phyloP scores from a whole-genome alignment of 64 coral and sea anemone genomes.

The Trachythela sp. region DNA sequence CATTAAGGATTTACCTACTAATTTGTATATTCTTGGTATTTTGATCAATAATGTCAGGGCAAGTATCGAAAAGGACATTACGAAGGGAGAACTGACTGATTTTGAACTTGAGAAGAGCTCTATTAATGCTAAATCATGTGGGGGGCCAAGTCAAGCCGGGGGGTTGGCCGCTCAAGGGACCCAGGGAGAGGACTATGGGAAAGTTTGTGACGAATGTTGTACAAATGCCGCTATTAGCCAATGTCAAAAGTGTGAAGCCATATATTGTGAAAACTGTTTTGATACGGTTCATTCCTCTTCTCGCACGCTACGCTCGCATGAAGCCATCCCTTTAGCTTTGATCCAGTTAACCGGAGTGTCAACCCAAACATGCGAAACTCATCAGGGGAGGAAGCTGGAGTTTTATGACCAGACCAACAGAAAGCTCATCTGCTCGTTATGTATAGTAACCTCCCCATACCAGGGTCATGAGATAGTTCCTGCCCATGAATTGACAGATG shows the following conservation, averaged over 20 bases:
- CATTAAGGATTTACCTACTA: slow-evolving; percentile 1
- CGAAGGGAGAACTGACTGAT: not conserved
- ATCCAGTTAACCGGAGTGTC: not conserved
- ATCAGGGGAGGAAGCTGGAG: not conserved
- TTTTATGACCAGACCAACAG: not conserved
- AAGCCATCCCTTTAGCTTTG: not conserved
- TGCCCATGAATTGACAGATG: not conserved
- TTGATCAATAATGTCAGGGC: slow-evolving; percentile 21
- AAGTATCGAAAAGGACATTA: not conserved
- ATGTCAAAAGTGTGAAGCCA: not conserved
- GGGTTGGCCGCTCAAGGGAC: not conserved
- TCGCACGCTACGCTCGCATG: not conserved
- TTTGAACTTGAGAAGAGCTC: not conserved
- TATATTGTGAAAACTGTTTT: not conserved
- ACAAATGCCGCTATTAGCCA: not conserved
- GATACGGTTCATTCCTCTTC: not conserved
- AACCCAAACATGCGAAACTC: not conserved
- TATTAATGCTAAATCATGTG: not conserved
- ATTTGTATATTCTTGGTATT: slow-evolving; percentile 8
- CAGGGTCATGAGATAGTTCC: not conserved
- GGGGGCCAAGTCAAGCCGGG: not conserved
- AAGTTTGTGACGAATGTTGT: slow-evolving; percentile 1
- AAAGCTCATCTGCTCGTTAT: not conserved
- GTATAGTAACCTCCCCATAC: not conserved
- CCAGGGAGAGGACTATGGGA: not conserved